Evolutionary conservation across 1,140 invertebrate genomes (phyloP), one percentile per base, ranked within the genome.

Genomic region (Aradophagus sp.): DNA sequence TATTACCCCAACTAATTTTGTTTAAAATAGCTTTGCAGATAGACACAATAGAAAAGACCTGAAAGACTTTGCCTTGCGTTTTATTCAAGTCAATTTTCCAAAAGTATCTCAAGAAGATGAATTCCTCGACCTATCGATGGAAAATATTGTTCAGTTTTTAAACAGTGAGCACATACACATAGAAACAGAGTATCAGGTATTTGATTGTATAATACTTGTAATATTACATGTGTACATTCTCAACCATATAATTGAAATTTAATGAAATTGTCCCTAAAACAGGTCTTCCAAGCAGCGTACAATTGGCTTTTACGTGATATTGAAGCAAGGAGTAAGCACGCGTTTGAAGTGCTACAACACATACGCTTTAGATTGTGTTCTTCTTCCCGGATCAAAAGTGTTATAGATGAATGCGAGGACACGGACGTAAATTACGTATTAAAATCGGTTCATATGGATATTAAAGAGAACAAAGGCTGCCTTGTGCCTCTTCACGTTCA

Each of bases 281-380:
- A 93, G 91, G 93, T 97, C 56, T 93, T 97, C 84, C 90, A 93
- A 86, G 93, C 94, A 56, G 96, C 95, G 14, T 89, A 98, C 67
- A 88, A 92, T 68, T 98, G 96, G 96, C 92, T 98, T 34, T 90
- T 91, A 73, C 91, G 95, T 79, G 93, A 97, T 82, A 89, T 95
- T 19, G 87, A 90, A 15, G 89, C 91, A 50, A 87, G 96, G 42
- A 89, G 93, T 42, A 90, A 92, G 56, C 94, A 92, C 80, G 92
- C 97, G 45, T 96, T 96, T 80, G 93, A 96, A 85, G 90, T 98
- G 53, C 85, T 98, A 23, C 89, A 90, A 58, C 90, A 92, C 76
- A 92, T 98, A 44, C 89, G 96, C 34, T 88, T 97, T 75, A 92
- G 95, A 12, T 87, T 97, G 53, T 91, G 98, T 62, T 92, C 95